Conservation (phyloP, 1,140 invertebrate species). For the Mercenaria mercenaria region DNA sequence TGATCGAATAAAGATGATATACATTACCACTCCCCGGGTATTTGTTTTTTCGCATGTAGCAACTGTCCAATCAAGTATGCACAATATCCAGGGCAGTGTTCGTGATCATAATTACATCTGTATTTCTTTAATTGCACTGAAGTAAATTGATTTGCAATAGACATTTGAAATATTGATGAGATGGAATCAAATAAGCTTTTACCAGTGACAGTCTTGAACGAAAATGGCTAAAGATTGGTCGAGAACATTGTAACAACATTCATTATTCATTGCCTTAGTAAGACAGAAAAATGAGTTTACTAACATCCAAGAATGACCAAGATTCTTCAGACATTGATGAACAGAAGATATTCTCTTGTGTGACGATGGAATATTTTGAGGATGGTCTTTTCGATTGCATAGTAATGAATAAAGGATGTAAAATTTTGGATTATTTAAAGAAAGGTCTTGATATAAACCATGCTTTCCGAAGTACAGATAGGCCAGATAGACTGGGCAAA, state of each 20-base stretch:
- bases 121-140: background rate
- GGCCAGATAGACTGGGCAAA: constrained; percentile 71
- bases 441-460: constrained; percentile 75
- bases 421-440: constrained; percentile 71
- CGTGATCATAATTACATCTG: background rate
- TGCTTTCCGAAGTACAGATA: constrained; percentile 74
- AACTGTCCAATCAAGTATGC: too few species aligned
- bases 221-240: background rate
- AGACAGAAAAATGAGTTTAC: background rate
- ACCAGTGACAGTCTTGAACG: background rate
- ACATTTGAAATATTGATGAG: background rate
- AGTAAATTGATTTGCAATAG: background rate
- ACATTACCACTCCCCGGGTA: too few species aligned
- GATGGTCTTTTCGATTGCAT: constrained; percentile 73
- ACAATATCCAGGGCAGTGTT: too few species aligned
- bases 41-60: too few species aligned
- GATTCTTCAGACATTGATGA: background rate
- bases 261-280: background rate
- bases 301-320: background rate
- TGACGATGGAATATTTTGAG: constrained; percentile 78
- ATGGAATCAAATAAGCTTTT: background rate
- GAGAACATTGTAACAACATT: background rate
- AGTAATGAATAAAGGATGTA: constrained; percentile 63
- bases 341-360: constrained; percentile 1
- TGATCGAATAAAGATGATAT: too few species aligned